Percentiles rank a stretch among this genome's conserved stretches.
Conservation (phyloP, 2,797 vertebrate species). For the Todus mexicanus region DNA sequence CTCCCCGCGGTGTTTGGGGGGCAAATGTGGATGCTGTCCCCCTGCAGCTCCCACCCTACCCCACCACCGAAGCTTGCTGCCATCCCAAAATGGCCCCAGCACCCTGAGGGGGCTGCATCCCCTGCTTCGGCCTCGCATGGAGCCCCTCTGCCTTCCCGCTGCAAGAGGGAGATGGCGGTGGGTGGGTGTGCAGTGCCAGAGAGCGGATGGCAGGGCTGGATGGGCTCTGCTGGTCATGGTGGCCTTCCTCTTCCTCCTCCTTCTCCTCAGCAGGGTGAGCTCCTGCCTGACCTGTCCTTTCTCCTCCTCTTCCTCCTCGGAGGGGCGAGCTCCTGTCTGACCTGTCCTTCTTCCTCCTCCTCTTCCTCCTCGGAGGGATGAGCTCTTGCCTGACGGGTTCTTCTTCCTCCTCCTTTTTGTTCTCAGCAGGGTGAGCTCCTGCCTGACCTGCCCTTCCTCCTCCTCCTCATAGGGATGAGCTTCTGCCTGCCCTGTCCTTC, state of each 20-base stretch:
- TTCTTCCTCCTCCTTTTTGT: too few species aligned
- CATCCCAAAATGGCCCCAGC: neutral
- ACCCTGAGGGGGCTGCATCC: fast-evolving
- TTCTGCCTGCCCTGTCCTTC: too few species aligned
- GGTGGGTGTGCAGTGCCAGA: neutral
- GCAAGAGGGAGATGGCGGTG: neutral
- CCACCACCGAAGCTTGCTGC: too few species aligned
- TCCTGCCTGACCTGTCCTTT: neutral
- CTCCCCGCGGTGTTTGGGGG: too few species aligned
- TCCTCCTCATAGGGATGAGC: neutral
- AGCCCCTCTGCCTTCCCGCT: neutral
- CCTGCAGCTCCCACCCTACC: too few species aligned
- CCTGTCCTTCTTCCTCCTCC: neutral
- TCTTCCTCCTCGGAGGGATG: neutral
- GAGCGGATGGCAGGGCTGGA: neutral
- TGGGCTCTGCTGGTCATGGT: neutral
- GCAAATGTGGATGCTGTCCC: neutral
- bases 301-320: neutral
- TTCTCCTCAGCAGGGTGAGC: neutral
- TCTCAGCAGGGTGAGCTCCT: neutral
- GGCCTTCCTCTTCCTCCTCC: neutral
- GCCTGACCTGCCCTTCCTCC: neutral
- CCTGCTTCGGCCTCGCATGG: fast-evolving
- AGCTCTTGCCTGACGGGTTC: too few species aligned
- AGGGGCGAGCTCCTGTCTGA: neutral